Base-by-base conservation (phyloP, 2,113 vertebrate species). In the Upupa epops region DNA sequence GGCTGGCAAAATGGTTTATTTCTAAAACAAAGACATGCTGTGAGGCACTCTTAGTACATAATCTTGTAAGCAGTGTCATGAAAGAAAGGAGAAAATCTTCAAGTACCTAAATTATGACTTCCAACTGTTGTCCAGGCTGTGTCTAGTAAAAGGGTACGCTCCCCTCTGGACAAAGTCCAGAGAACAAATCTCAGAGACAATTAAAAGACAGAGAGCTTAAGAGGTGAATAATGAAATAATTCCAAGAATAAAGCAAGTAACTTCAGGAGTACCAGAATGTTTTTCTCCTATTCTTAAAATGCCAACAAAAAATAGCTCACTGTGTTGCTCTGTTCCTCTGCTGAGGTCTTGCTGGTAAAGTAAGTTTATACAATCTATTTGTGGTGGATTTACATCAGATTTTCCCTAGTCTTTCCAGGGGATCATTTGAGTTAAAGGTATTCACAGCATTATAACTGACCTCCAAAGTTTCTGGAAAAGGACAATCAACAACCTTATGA, bases 401-500 rank as follows among this genome's bases (percentile, higher is more conserved):
- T 60, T 59, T 54, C 40, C 40, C 4, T 9, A 17, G 48, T 46
- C 49, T 40, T 54, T 25, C n/a, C 20, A 3, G 48, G 34, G 10
- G 15, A 17, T 20, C n/a, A 10, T 52, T 26, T 0, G 1, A 29
- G 42, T 8, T 58, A 31, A 45, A 32, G 9, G 6, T 49, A 40
- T 22, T 29, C 54, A 25, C 29, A n/a, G 29, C 2, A 2, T 37
- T 36, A 1, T 3, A 51, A 11, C 9, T 49, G 21, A 66, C 48
- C 14, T 65, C 3, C 1, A 19, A 18, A 49, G 3, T 19, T 3
- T 29, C 34, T 1, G 13, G 19, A 19, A 34, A 9, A 51, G 29
- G 6, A 8, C 6, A 46, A 21, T 6, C 3, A 16, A 18, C 25
- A 75, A 13, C 24, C 20, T 48, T 31, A 0, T 3, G 0, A 32